Percentiles rank a stretch among this genome's conserved stretches.
phyloP scores from a whole-genome alignment of 2,797 vertebrate species.

The Spatula clypeata region DNA sequence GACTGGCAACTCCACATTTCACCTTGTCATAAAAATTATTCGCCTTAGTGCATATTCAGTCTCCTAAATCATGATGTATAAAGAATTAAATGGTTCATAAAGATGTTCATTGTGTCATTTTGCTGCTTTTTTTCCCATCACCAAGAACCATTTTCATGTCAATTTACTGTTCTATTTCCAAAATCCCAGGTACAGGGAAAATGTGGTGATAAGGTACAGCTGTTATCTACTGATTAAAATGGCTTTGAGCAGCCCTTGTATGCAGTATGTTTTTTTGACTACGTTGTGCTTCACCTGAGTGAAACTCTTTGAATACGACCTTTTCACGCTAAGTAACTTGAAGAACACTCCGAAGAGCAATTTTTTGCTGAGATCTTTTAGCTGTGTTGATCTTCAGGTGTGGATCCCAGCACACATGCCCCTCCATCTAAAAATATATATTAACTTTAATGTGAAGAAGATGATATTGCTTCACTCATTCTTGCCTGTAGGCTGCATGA shows the following conservation, averaged over 20 bases:
- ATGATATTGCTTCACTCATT: not conserved
- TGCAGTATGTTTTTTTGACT: not conserved
- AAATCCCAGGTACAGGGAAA: not conserved
- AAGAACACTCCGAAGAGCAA: not conserved
- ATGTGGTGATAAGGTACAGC: not conserved
- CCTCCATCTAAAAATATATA: not conserved
- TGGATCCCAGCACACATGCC: not conserved
- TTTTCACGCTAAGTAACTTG: not conserved
- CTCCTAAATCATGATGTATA: not conserved
- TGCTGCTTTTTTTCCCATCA: not conserved
- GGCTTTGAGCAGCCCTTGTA: not conserved
- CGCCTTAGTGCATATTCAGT: not conserved
- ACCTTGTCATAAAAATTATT: conserved; percentile 32
- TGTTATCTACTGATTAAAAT: not conserved
- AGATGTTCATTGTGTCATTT: not conserved
- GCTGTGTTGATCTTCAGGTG: not conserved
- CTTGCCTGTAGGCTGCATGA: not conserved
- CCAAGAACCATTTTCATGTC: not conserved
- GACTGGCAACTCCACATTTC: not conserved
- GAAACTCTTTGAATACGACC: not conserved
- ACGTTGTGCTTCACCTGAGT: not conserved
- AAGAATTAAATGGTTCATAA: conserved; percentile 1
- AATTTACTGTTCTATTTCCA: conserved; percentile 11
- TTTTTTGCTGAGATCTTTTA: not conserved
- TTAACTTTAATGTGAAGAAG: not conserved